phyloP scores from a whole-genome alignment of 35 echinoderm and acorn worm species.

The Eucidaris tribuloides region DNA sequence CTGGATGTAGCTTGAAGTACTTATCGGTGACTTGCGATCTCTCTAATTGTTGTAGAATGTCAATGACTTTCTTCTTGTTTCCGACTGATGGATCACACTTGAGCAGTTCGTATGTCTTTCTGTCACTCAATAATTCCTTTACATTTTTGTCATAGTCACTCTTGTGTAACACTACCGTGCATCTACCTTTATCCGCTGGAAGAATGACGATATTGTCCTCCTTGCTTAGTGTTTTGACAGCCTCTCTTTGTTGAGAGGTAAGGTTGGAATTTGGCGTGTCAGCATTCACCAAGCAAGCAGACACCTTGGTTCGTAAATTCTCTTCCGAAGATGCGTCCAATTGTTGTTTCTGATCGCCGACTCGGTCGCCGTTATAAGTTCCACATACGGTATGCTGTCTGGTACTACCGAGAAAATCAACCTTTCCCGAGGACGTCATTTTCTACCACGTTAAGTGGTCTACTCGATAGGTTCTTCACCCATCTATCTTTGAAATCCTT shows the following conservation, averaged over 20 bases:
- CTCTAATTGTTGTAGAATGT: not conserved
- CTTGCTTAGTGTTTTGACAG: not conserved
- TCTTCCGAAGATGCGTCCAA: not conserved
- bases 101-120: slow-evolving; percentile 13
- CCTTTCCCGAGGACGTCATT: not conserved
- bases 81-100: not conserved
- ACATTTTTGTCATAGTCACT: slow-evolving; percentile 2
- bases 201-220: slow-evolving; percentile 10
- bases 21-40: not conserved
- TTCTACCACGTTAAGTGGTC: not conserved
- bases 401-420: not conserved
- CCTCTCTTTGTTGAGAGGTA: not conserved
- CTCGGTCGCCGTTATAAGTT: not conserved
- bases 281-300: not conserved
- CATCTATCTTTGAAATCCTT: not conserved
- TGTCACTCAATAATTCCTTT: slow-evolving; percentile 7
- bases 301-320: not conserved
- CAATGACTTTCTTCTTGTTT: slow-evolving; percentile 30
- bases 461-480: not conserved
- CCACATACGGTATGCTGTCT: not conserved
- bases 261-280: slow-evolving; percentile 7
- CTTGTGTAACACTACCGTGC: slow-evolving; percentile 10
- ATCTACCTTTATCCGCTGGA: slow-evolving; percentile 15
- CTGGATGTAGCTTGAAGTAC: not conserved
- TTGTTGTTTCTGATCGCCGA: not conserved